These are phyloP conservation scores for Propsilocerus akamusi DNA, from an alignment of 1,140 invertebrate species.

Conservation along the genomic window DNA sequence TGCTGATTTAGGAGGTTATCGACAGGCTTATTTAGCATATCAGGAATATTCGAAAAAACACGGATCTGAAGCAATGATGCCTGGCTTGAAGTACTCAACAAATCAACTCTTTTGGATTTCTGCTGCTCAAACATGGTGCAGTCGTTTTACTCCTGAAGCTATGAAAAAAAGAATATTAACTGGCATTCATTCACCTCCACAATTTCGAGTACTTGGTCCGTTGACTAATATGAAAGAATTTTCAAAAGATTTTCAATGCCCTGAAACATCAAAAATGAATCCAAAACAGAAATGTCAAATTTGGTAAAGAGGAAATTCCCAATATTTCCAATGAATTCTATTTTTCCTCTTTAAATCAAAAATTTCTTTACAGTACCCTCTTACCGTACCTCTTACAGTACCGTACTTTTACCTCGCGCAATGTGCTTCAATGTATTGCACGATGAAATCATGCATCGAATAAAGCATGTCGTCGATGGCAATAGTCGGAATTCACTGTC, in stretches of 20 bases:
- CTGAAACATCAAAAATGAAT: conserved; percentile 58
- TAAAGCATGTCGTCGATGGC: conserved; percentile 38
- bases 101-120: conserved; percentile 68
- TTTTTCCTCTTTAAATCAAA: too few species aligned
- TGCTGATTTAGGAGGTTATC: conserved; percentile 43
- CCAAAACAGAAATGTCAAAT: conserved; percentile 61
- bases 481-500: too few species aligned
- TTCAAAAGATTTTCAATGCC: conserved; percentile 63
- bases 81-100: conserved; percentile 27
- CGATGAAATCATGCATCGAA: conserved; percentile 69
- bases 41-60: conserved; percentile 26
- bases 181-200: conserved; percentile 23
- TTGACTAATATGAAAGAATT: conserved; percentile 51
- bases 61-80: conserved; percentile 22
- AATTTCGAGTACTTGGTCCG: conserved; percentile 41
- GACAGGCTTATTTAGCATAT: conserved; percentile 38
- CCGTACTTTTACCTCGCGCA: too few species aligned
- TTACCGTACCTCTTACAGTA: too few species aligned
- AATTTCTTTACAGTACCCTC: too few species aligned
- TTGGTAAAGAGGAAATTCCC: conserved; percentile 38
- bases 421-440: conserved; percentile 97
- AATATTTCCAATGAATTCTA: too few species aligned
- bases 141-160: conserved; percentile 26
- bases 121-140: conserved; percentile 26
- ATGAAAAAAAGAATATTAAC: conserved; percentile 23